phyloP scores from a whole-genome alignment of 2,797 vertebrate genomes.

The Dermochelys coriacea region DNA sequence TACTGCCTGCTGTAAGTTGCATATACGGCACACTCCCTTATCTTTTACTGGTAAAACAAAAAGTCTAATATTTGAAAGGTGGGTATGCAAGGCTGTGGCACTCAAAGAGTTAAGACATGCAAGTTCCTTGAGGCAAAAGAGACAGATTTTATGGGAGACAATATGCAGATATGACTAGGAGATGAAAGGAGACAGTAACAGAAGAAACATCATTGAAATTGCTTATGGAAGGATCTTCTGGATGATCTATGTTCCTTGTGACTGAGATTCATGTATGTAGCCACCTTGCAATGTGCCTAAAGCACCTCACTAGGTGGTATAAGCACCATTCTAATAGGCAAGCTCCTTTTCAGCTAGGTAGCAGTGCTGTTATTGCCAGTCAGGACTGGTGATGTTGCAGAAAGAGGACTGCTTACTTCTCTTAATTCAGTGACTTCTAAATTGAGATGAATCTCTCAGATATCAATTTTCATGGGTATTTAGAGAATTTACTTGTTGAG shows the following conservation, averaged over 20 bases:
- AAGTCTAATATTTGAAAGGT: not conserved
- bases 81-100: not conserved
- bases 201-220: not conserved
- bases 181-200: not conserved
- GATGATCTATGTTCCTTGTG: not conserved
- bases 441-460: not conserved
- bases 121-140: not conserved
- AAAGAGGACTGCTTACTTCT: not conserved
- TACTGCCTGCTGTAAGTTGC: not conserved
- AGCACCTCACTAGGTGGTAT: not conserved
- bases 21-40: not conserved
- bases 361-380: not conserved
- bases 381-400: not conserved
- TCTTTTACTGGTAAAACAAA: not conserved
- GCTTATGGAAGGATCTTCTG: not conserved
- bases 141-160: not conserved
- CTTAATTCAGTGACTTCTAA: not conserved
- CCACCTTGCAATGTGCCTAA: not conserved
- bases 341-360: not conserved
- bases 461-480: not conserved
- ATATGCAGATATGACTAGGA: not conserved
- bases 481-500: not conserved
- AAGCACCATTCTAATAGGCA: not conserved
- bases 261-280: not conserved
- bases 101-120: not conserved